A percentile compares a stretch with the other conserved stretches of the same genome.
Conservation (phyloP, 1,140 invertebrate species). For the Drosophila nikananu region DNA sequence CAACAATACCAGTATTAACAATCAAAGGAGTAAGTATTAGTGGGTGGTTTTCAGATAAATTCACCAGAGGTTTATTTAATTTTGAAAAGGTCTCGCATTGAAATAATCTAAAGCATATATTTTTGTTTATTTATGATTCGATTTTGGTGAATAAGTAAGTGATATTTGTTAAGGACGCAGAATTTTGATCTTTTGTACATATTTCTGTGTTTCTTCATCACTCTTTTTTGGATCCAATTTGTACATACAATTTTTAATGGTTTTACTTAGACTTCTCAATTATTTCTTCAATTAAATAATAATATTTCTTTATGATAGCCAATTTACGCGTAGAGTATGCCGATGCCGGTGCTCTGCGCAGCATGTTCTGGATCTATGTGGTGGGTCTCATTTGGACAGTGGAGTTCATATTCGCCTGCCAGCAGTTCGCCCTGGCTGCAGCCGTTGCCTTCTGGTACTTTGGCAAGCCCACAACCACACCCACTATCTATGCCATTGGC, state of each 20-base stretch:
- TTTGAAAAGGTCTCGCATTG: neutral
- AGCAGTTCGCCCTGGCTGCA: constrained; percentile 95
- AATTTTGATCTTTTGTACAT: constrained; percentile 25
- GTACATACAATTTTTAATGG: constrained; percentile 41
- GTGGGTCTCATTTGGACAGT: constrained; percentile 95
- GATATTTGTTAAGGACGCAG: constrained; percentile 24
- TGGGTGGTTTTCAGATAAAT: neutral
- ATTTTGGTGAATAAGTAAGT: constrained; percentile 55
- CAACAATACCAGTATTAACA: constrained; percentile 33
- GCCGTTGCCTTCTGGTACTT: constrained; percentile 96
- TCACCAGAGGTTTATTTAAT: neutral
- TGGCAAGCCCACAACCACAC: constrained; percentile 86
- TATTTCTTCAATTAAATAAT: constrained; percentile 1
- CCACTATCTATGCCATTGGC: constrained; percentile 90
- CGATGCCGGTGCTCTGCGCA: constrained; percentile 91
- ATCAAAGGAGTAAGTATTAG: constrained; percentile 64
- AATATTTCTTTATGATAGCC: constrained; percentile 80
- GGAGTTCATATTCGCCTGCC: constrained; percentile 96
- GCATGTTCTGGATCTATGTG: constrained; percentile 96
- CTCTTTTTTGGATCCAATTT: constrained; percentile 14
- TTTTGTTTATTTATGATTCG: constrained; percentile 26
- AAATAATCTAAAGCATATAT: constrained; percentile 26
- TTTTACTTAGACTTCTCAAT: neutral
- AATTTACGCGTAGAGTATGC: constrained; percentile 89
- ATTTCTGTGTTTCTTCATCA: constrained; percentile 31